These are phyloP conservation scores for Saguinus midas DNA, from an alignment of 2,113 vertebrate species.

Conservation along the genomic window DNA sequence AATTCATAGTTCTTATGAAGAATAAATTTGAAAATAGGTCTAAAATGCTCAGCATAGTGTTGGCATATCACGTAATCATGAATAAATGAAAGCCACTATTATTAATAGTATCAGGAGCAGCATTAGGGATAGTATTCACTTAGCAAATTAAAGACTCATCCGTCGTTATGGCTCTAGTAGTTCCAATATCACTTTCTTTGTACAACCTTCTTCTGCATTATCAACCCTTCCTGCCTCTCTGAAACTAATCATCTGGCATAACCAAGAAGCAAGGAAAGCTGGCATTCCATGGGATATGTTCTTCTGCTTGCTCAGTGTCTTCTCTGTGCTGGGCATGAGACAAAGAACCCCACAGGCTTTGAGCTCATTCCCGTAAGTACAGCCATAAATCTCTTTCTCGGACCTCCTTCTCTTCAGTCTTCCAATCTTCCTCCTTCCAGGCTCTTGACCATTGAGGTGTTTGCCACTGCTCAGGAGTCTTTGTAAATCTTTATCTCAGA, in stretches of 20 bases:
- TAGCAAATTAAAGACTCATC: not conserved
- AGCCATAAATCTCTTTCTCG: not conserved
- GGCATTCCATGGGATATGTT: not conserved
- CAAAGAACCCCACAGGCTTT: not conserved
- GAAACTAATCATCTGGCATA: not conserved
- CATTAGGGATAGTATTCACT: not conserved
- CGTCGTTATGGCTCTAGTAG: not conserved
- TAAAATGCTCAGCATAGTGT: not conserved
- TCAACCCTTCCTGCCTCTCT: not conserved
- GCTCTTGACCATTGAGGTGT: not conserved
- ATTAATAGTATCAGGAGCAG: too few species aligned
- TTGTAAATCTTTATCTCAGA: not conserved
- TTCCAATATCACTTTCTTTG: not conserved
- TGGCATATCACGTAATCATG: not conserved
- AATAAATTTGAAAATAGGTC: slow-evolving; percentile 1
- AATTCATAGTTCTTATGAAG: not conserved
- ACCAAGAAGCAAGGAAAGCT: not conserved
- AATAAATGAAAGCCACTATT: not conserved
- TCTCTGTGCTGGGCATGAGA: not conserved
- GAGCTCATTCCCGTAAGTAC: not conserved
- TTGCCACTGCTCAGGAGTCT: not conserved
- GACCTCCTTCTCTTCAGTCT: not conserved
- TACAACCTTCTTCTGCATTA: not conserved
- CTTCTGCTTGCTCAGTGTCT: not conserved
- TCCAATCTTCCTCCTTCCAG: not conserved